Percentiles rank a stretch among this genome's conserved stretches.
Conservation (phyloP, 2,113 vertebrate species). For the Brevimyrus niger region DNA sequence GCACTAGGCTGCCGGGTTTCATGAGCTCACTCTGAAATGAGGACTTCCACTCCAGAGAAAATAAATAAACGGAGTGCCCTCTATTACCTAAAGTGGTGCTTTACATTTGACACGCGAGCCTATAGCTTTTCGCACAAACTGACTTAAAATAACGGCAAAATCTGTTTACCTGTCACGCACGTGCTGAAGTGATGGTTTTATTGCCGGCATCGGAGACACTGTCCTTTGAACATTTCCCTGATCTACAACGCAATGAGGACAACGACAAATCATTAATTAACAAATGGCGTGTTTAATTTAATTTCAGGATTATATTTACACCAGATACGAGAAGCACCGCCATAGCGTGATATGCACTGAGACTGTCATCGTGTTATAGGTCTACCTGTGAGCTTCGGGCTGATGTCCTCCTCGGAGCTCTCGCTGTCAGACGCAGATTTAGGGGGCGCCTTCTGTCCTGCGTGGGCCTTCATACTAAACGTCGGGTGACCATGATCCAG, state of each 20-base stretch:
- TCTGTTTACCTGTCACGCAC: conserved; percentile 83
- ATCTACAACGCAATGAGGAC: conserved; percentile 54
- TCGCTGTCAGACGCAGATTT: conserved; percentile 68
- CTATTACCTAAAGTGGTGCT: neutral
- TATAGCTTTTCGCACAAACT: neutral
- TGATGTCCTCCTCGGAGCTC: conserved; percentile 73
- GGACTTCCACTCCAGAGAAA: neutral
- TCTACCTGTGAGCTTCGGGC: conserved; percentile 85
- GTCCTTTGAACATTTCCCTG: conserved; percentile 77
- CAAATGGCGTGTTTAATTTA: neutral
- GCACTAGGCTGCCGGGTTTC: neutral
- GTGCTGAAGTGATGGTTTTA: conserved; percentile 83
- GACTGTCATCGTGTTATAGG: neutral
- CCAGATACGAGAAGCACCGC: neutral
- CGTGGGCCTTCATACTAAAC: conserved; percentile 64
- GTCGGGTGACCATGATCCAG: conserved; percentile 70
- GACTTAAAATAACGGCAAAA: neutral
- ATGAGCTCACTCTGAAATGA: neutral
- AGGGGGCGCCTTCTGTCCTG: conserved; percentile 49
- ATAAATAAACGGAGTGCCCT: neutral
- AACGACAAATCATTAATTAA: neutral
- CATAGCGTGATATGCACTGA: neutral
- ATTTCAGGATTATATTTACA: neutral
- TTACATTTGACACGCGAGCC: neutral
- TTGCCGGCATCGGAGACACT: conserved; percentile 69